phyloP scores from a whole-genome alignment of 2,113 vertebrate species.

The Brachirus orientalis region DNA sequence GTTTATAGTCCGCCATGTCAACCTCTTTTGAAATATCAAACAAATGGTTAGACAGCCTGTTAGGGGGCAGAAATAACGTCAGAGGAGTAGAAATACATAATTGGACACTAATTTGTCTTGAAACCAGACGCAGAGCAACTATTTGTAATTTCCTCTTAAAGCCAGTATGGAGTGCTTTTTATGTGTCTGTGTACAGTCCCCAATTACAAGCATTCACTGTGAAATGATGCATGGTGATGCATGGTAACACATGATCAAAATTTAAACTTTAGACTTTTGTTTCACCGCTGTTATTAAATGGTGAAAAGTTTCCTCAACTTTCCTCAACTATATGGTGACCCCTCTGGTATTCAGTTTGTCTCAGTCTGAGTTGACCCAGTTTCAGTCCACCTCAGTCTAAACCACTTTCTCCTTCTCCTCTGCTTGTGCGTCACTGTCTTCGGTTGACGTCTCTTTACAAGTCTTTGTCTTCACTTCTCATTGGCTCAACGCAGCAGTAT shows the following conservation, averaged over 20 bases:
- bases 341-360: background rate
- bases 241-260: too few relatives aligned
- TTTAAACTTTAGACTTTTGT: too few relatives aligned
- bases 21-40: background rate
- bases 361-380: too few relatives aligned
- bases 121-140: constrained; percentile 6
- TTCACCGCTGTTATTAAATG: too few relatives aligned
- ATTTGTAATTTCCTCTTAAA: constrained; percentile 17
- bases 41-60: background rate
- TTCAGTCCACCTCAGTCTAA: too few relatives aligned
- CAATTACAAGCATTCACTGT: too few relatives aligned
- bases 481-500: too few relatives aligned
- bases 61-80: background rate
- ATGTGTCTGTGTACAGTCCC: background rate
- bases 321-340: background rate
- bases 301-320: too few relatives aligned
- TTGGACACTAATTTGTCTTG: constrained; percentile 1
- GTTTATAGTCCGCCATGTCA: background rate
- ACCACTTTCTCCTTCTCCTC: too few relatives aligned
- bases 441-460: too few relatives aligned
- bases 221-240: background rate
- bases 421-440: too few relatives aligned
- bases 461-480: too few relatives aligned
- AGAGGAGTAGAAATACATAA: constrained; percentile 2
- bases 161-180: background rate